phyloP scores from a whole-genome alignment of 2,113 vertebrate species.

The Sakesphorus luctuosus region DNA sequence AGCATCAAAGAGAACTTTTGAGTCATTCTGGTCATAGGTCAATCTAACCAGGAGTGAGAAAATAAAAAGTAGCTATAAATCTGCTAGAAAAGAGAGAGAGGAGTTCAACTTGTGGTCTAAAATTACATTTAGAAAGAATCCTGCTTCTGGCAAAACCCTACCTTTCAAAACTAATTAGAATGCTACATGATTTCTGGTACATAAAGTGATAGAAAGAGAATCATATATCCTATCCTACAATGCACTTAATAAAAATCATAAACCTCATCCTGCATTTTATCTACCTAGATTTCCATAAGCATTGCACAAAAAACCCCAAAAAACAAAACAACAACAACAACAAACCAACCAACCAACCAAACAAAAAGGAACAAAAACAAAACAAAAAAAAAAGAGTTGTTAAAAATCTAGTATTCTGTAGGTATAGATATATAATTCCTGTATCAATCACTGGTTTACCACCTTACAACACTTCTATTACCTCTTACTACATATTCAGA shows the following conservation, averaged over 20 bases:
- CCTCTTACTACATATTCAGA: neutral
- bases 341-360: no score
- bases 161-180: neutral
- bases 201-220: neutral
- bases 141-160: neutral
- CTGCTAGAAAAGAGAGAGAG: conserved; percentile 14
- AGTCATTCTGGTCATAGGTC: conserved; percentile 55
- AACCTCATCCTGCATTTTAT: neutral
- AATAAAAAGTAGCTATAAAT: conserved; percentile 55
- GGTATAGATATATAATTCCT: neutral
- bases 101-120: conserved; percentile 12
- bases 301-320: neutral
- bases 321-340: no score
- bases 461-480: neutral
- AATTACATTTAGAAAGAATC: neutral
- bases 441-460: neutral
- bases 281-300: neutral
- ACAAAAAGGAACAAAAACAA: no score
- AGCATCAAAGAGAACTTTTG: conserved; percentile 51
- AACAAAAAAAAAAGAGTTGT: neutral
- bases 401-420: neutral
- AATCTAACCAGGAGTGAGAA: conserved; percentile 28
- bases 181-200: neutral
- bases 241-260: neutral
- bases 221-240: neutral